A percentile compares a stretch with the other conserved stretches of the same genome.
Conservation (phyloP, 2,113 vertebrate genomes). For the Catharus minimus region DNA sequence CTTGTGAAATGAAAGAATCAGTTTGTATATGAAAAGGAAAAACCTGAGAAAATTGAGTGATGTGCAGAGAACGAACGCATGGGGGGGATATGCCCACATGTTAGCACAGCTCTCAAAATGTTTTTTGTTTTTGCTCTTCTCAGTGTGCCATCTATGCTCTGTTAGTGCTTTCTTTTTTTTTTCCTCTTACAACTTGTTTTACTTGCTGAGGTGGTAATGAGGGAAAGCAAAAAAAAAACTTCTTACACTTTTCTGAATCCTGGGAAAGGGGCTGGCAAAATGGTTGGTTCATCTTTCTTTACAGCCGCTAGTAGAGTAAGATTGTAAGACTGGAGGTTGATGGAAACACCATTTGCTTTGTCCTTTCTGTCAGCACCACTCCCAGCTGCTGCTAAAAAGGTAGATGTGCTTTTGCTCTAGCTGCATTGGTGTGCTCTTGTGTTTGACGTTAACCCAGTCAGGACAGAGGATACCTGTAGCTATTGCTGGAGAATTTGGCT, state of each 20-base stretch:
- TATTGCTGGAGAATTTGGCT: not conserved
- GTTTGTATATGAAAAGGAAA: not conserved
- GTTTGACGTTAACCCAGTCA: not conserved
- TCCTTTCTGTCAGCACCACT: not conserved
- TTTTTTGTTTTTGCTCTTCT: not conserved
- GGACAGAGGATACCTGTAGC: not conserved
- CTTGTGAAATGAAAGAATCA: not conserved
- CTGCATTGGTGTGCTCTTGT: not conserved
- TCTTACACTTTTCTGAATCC: not conserved
- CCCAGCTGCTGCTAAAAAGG: rapidly evolving
- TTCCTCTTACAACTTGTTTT: not conserved
- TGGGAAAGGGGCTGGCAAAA: not conserved
- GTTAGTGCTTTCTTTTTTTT: not conserved
- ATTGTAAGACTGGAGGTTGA: not conserved
- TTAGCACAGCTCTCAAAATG: not conserved
- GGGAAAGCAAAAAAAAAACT: not conserved
- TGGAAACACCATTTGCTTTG: not conserved
- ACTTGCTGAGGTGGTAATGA: not conserved
- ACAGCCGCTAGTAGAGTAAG: not conserved
- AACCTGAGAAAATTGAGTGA: not conserved
- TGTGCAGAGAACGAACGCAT: not conserved
- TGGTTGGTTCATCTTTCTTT: not conserved
- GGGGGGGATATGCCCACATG: not conserved
- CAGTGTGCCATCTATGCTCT: rapidly evolving
- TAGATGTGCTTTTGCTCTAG: not conserved